Percentiles rank a stretch among this genome's conserved stretches.
Evolutionary conservation across 2,888 invertebrate genomes (phyloP).

Genomic region (Mylabris sibirica): DNA sequence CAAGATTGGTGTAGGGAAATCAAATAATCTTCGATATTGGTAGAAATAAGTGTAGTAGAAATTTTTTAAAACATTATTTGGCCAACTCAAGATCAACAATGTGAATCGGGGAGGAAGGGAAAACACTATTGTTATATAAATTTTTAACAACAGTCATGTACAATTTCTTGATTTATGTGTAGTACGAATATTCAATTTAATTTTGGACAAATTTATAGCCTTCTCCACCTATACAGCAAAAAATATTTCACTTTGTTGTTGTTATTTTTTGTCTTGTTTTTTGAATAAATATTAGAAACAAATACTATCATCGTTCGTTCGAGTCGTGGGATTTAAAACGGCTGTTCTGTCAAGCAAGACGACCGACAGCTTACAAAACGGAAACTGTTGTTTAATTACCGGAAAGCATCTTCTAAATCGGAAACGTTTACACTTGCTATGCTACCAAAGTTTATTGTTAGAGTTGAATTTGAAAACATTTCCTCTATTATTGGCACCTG

Average conservation of each 20-base stretch:
- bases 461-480: not conserved
- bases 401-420: slow-evolving; percentile 36
- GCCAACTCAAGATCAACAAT: not conserved
- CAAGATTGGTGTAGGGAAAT: slow-evolving; percentile 27
- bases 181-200: too few species aligned
- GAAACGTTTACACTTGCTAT: slow-evolving; percentile 35
- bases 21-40: slow-evolving; percentile 19
- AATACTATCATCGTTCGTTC: slow-evolving; percentile 10
- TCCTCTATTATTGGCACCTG: slow-evolving; percentile 1
- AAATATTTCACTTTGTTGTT: not conserved
- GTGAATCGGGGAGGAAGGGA: too few species aligned
- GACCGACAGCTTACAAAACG: slow-evolving; percentile 33
- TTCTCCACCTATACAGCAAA: not conserved
- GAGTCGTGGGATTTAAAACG: slow-evolving; percentile 33
- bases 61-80: not conserved
- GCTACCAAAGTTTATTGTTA: slow-evolving; percentile 25
- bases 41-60: not conserved
- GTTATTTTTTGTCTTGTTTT: slow-evolving; percentile 13
- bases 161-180: too few species aligned
- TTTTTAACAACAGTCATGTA: too few species aligned
- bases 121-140: too few species aligned
- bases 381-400: slow-evolving; percentile 38
- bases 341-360: slow-evolving; percentile 35
- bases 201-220: not conserved
- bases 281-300: slow-evolving; percentile 28